These are phyloP conservation scores for Coendou prehensilis DNA, from an alignment of 2,797 vertebrate species.

Conservation along the genomic window DNA sequence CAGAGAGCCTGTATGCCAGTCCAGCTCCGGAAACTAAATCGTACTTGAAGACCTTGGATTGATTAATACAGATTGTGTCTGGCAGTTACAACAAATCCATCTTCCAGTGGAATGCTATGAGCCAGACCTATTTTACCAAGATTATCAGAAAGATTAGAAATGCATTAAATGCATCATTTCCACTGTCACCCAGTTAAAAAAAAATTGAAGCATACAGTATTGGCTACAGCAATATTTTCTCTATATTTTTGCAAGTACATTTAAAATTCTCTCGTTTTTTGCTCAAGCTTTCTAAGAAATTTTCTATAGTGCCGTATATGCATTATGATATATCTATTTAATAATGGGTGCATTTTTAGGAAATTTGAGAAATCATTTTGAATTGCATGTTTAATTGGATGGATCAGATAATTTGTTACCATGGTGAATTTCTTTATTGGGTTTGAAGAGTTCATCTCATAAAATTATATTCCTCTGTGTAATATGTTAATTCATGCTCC, in stretches of 20 bases:
- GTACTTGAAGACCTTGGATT: slow-evolving; percentile 19
- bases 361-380: slow-evolving; percentile 70
- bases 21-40: not conserved
- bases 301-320: not conserved
- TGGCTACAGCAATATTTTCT: not conserved
- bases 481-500: slow-evolving; percentile 76
- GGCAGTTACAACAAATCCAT: slow-evolving; percentile 16
- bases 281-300: not conserved
- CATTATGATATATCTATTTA: slow-evolving; percentile 50
- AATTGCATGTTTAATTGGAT: slow-evolving; percentile 64
- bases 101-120: not conserved
- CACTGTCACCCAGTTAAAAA: not conserved
- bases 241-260: slow-evolving; percentile 31
- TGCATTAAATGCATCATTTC: slow-evolving; percentile 19
- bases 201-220: not conserved
- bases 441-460: slow-evolving; percentile 75
- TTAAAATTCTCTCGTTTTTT: slow-evolving; percentile 12
- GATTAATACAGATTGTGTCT: slow-evolving; percentile 29
- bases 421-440: slow-evolving; percentile 75
- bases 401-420: slow-evolving; percentile 73
- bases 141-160: slow-evolving; percentile 61
- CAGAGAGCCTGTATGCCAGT: not conserved
- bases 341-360: slow-evolving; percentile 54
- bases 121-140: slow-evolving; percentile 2
- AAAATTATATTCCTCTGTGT: slow-evolving; percentile 74